Evolutionary conservation across 2,888 invertebrate species (phyloP), one percentile per base, ranked within the genome.

Genomic region (Ryuthela nishihirai): DNA sequence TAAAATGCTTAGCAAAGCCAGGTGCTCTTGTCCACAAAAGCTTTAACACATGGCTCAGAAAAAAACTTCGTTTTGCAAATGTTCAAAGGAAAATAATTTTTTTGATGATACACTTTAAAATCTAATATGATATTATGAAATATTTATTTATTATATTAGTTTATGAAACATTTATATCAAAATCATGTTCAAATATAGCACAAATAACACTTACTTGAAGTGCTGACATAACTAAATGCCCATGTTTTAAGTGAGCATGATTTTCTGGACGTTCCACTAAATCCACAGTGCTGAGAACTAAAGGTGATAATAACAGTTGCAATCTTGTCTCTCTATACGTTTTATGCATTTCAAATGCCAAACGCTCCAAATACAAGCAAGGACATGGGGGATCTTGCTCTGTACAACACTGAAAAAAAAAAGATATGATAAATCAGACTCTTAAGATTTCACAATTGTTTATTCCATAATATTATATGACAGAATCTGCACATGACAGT

Each of bases 291-390:
- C 74, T 70, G 9, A 95, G 77, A 69, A 92, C 86, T 1, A 91
- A 85, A 0, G 97, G 97, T 67, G 93, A 93, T 25, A 79, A 62
- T 5, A 74, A 67, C 4, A 98, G 79, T 73, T 99, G 98, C 6
- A 99, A 78, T 69, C 88, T 85, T 0, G 94, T 97, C 74, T 97
- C 95, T 60, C 83, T 82, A 73, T 87, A 97, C 18, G 84, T 82
- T 74, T 98, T 99, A 72, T 91, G 89, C 89, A 99, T 88, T 80
- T 99, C 99, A 74, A 99, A 95, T 1, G 92, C 93, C 65, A 99
- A 84, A 64, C 94, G 81, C 75, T 97, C 95, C 39, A 92, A 82
- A 18, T 90, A 75, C 59, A 92, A 82, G 5, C 89, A 85, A 0
- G 93, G 97, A 73, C 95, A 95, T 0, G 93, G 88, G 0, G 92